These are phyloP conservation scores for Pachyuromys duprasi DNA, from an alignment of 2,797 vertebrate genomes.

Conservation along the genomic window DNA sequence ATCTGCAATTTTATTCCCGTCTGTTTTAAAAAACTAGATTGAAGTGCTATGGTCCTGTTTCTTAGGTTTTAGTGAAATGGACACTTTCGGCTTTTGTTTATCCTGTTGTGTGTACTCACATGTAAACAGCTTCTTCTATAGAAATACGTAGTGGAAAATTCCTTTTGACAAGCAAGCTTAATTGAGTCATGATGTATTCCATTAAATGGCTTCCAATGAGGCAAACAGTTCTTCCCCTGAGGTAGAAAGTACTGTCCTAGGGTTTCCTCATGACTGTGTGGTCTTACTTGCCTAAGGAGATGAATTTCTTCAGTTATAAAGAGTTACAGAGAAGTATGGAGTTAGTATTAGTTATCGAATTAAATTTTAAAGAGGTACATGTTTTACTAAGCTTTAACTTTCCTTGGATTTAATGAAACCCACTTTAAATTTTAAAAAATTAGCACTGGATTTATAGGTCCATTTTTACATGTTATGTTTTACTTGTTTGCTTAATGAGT, in stretches of 20 bases:
- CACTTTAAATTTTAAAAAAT: constrained; percentile 54
- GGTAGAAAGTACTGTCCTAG: constrained; percentile 46
- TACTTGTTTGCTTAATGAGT: constrained; percentile 61
- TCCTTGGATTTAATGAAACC: constrained; percentile 5
- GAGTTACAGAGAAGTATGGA: background rate
- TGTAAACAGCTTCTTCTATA: constrained; percentile 77
- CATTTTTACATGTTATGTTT: constrained; percentile 55
- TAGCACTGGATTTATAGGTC: constrained; percentile 61
- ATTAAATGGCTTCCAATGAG: constrained; percentile 66
- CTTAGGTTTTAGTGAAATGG: constrained; percentile 22
- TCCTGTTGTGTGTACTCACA: constrained; percentile 49
- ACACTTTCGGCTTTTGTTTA: constrained; percentile 31
- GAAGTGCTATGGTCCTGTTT: background rate
- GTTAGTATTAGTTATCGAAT: constrained; percentile 62
- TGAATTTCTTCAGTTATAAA: constrained; percentile 55
- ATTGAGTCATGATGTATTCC: constrained; percentile 74
- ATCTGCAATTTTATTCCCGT: background rate
- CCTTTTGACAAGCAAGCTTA: constrained; percentile 82
- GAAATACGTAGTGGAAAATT: constrained; percentile 77
- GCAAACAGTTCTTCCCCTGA: constrained; percentile 61
- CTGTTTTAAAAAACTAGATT: constrained; percentile 22
- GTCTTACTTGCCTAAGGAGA: constrained; percentile 46
- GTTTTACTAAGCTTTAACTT: background rate
- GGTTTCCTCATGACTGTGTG: constrained; percentile 17
- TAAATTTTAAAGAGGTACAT: constrained; percentile 54